Conservation (phyloP, 2,797 vertebrate species). For the Mergus octosetaceus region DNA sequence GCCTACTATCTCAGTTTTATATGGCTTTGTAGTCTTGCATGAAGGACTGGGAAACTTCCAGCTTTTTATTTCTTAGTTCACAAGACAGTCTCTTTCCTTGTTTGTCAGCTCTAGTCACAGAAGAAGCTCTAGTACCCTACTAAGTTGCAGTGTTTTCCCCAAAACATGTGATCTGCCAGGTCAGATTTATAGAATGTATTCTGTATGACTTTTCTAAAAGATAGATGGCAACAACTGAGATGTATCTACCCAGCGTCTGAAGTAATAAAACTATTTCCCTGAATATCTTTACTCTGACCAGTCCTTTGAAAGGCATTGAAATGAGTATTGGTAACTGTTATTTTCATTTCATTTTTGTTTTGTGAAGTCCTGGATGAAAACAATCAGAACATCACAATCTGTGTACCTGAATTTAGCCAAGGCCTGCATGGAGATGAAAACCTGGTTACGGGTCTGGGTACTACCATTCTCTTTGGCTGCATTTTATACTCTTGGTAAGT, state of each 20-base stretch:
- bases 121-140: background rate
- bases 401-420: conserved; percentile 86
- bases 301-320: background rate
- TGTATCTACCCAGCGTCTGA: background rate
- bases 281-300: background rate
- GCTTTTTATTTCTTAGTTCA: background rate
- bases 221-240: background rate
- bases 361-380: conserved; percentile 73
- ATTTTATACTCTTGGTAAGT: conserved; percentile 96
- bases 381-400: conserved; percentile 87
- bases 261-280: background rate
- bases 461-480: conserved; percentile 87
- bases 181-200: background rate
- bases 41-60: background rate
- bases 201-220: background rate
- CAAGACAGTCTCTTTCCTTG: background rate
- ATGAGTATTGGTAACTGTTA: background rate
- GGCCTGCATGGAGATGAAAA: conserved; percentile 86
- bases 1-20: background rate
- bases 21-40: background rate
- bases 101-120: background rate
- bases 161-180: background rate
- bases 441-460: conserved; percentile 87
- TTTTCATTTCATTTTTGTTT: conserved; percentile 21
- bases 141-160: background rate